Evolutionary conservation across 2,888 invertebrate species (phyloP).

Genomic region (Atethmia centrago): DNA sequence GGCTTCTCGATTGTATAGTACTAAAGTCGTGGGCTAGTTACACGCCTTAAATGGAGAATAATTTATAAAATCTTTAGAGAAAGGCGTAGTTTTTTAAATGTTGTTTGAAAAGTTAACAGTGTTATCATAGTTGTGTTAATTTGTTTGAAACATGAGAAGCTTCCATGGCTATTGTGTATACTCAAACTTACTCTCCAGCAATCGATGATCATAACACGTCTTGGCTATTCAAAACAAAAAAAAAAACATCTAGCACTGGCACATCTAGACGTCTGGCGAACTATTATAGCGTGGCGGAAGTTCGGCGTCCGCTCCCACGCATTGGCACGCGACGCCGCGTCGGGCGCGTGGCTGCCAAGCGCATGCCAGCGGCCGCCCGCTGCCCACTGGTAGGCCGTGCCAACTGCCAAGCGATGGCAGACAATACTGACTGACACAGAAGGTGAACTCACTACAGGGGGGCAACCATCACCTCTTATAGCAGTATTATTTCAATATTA

Average conservation of each 20-base stretch:
- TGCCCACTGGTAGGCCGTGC: conserved; percentile 46
- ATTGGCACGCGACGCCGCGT: conserved; percentile 81
- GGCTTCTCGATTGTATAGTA: conserved; percentile 52
- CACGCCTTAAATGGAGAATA: conserved; percentile 35
- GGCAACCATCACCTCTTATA: no score
- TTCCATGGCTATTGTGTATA: background rate
- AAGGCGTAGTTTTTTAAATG: conserved; percentile 15
- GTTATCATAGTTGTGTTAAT: background rate
- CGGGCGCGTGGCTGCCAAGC: conserved; percentile 65
- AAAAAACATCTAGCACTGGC: conserved; percentile 39
- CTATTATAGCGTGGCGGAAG: conserved; percentile 80
- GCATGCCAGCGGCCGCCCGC: conserved; percentile 62
- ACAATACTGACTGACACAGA: conserved; percentile 35
- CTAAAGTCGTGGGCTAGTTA: conserved; percentile 44
- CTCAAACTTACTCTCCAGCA: background rate
- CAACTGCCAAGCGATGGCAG: conserved; percentile 51
- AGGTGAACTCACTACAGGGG: conserved; percentile 42
- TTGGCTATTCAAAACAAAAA: conserved; percentile 45
- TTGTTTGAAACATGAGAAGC: conserved; percentile 7
- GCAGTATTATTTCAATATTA: no score
- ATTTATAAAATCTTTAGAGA: conserved; percentile 40
- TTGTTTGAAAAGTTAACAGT: conserved; percentile 1
- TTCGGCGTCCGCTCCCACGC: conserved; percentile 84
- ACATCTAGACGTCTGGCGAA: conserved; percentile 60
- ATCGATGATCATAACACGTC: conserved; percentile 26